Evolutionary conservation across 1,140 invertebrate species (phyloP).

Genomic region (Aphelinus certus): DNA sequence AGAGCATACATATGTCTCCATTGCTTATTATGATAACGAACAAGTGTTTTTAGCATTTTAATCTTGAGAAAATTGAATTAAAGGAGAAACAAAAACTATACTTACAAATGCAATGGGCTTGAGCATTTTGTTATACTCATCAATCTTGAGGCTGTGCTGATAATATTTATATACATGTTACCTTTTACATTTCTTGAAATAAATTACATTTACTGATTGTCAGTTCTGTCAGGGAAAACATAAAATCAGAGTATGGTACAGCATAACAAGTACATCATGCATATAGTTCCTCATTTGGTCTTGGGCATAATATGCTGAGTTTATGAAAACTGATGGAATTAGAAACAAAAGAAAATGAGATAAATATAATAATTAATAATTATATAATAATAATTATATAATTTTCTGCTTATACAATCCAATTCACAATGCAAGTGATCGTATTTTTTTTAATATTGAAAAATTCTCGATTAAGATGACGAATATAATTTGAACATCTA

Average conservation of each 20-base stretch:
- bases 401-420: constrained; percentile 14
- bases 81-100: constrained; percentile 12
- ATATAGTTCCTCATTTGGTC: constrained; percentile 28
- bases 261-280: constrained; percentile 27
- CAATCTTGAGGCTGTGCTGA: constrained; percentile 44
- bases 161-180: constrained; percentile 40
- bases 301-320: constrained; percentile 15
- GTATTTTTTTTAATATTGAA: constrained; percentile 25
- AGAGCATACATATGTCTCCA: constrained; percentile 38
- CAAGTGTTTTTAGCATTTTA: constrained; percentile 28
- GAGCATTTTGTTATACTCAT: constrained; percentile 42
- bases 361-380: no score
- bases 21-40: constrained; percentile 19
- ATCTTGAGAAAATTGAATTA: constrained; percentile 19
- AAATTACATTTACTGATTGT: constrained; percentile 15
- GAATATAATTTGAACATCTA: no score
- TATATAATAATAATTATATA: constrained; percentile 16
- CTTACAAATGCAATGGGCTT: constrained; percentile 32
- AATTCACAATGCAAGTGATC: constrained; percentile 10
- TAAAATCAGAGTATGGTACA: constrained; percentile 9
- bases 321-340: constrained; percentile 13
- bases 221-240: constrained; percentile 19
- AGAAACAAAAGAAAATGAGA: neutral
- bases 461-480: constrained; percentile 24
- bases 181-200: constrained; percentile 35